Percentiles rank a stretch among this genome's conserved stretches.
Conservation (phyloP, 2,888 invertebrate genomes). For the Cataglyphis altisquamis region DNA sequence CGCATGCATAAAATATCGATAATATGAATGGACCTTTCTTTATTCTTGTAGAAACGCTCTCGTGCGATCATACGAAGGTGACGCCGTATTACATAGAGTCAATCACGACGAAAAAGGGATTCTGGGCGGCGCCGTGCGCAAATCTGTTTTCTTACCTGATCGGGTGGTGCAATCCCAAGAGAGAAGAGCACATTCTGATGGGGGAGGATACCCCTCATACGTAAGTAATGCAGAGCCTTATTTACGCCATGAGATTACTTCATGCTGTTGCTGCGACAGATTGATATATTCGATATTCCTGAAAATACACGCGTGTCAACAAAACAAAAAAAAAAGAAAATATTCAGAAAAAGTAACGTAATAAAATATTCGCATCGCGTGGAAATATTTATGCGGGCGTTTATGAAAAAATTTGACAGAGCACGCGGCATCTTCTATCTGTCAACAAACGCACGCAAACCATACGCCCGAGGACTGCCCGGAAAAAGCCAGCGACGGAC, state of each 20-base stretch:
- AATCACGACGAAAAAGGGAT: slow-evolving; percentile 92
- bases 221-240: slow-evolving; percentile 87
- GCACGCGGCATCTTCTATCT: slow-evolving; percentile 95
- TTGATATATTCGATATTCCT: not conserved
- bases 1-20: not conserved
- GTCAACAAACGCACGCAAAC: slow-evolving; percentile 94
- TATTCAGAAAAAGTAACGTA: not conserved
- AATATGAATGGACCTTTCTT: not conserved
- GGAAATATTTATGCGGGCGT: not conserved
- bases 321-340: not conserved
- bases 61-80: slow-evolving; percentile 96
- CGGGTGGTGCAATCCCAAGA: slow-evolving; percentile 94
- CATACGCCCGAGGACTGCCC: slow-evolving; percentile 94
- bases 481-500: slow-evolving; percentile 87
- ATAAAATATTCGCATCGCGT: not conserved
- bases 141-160: slow-evolving; percentile 94
- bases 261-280: not conserved
- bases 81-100: slow-evolving; percentile 97
- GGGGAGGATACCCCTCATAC: slow-evolving; percentile 93
- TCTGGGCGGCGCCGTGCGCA: slow-evolving; percentile 95
- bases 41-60: slow-evolving; percentile 90
- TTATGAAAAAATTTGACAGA: slow-evolving; percentile 85
- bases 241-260: not conserved
- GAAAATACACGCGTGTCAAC: not conserved
- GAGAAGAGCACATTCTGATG: slow-evolving; percentile 94